Base-by-base conservation (phyloP, 2,113 vertebrate species). In the Calypte anna region DNA sequence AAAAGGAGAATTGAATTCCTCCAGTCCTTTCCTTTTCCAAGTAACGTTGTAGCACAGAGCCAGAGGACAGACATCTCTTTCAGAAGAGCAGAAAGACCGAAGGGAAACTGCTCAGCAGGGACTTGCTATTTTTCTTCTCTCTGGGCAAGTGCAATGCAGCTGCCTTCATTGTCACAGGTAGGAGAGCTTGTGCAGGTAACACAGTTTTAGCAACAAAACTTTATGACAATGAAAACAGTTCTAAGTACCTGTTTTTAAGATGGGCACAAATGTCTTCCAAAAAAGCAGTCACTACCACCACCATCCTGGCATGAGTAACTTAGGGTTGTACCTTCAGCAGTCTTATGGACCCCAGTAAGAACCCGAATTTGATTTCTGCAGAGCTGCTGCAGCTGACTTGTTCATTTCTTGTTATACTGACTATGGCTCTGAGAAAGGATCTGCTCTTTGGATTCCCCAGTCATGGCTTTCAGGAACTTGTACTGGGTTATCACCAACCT, bases 331-430 rank as follows among this genome's bases (percentile, higher is more conserved):
- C 7, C 3, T 6, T 7, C 33, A 12, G 25, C 14, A 17, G 12
- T 38, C 3, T 0, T 17, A 51, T 0, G 3, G 24, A 28, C 59
- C 18, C 23, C 28, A 17, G 0, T 0, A 1, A 53, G 48, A 58
- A n/a, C 13, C 44, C 14, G 10, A 8, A 16, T 16, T 70, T 57
- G 44, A 19, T 11, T 80, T 46, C 73, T 64, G 25, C 62, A 53
- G 33, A 33, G 12, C 33, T 58, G 14, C 9, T 36, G 8, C 6
- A 23, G 40, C 25, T 31, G 13, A 4, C 1, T n/a, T 19, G 8
- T n/a, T 91, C 2, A 6, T 43, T 74, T 79, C 6, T 59, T 68
- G 27, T 64, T 51, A 33, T 63, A 17, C 22, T 21, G 43, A 57
- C 11, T n/a, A 28, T 57, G 22, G 12, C 48, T 40, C n/a, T 33